phyloP scores from a whole-genome alignment of 53 echinoderm and acorn worm species.

The Mesocentrotus franciscanus region DNA sequence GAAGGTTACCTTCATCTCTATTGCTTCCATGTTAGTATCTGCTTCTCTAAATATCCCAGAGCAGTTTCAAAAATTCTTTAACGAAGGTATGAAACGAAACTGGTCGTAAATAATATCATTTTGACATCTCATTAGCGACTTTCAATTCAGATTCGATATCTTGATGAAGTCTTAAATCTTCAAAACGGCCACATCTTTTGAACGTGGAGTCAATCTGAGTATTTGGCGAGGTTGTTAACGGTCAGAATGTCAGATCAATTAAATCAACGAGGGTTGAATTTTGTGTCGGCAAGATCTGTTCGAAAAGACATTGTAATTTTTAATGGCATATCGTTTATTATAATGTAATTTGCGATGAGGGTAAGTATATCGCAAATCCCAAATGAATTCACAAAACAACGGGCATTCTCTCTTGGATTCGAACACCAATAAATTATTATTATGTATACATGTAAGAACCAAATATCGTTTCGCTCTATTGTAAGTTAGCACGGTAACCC shows the following conservation, averaged over 20 bases:
- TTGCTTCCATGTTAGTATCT: background rate
- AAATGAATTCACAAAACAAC: background rate
- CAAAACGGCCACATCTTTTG: background rate
- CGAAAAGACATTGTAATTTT: background rate
- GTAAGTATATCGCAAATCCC: background rate
- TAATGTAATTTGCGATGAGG: background rate
- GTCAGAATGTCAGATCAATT: background rate
- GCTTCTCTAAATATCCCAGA: background rate
- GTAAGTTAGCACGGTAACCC: background rate
- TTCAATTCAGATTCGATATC: background rate
- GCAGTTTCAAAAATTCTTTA: background rate
- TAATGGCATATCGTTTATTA: background rate
- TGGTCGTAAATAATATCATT: background rate
- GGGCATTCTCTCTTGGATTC: background rate
- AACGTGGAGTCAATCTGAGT: background rate
- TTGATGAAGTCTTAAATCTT: background rate
- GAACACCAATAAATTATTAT: background rate
- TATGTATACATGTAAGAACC: background rate
- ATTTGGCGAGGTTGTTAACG: background rate
- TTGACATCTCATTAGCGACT: background rate
- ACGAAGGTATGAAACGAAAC: conserved; percentile 2
- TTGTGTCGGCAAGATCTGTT: background rate
- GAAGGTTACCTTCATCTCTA: background rate
- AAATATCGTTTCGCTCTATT: background rate
- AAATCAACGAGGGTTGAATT: background rate